Conservation (phyloP, 2,888 invertebrate genomes). For the Cacoxenus indagator region DNA sequence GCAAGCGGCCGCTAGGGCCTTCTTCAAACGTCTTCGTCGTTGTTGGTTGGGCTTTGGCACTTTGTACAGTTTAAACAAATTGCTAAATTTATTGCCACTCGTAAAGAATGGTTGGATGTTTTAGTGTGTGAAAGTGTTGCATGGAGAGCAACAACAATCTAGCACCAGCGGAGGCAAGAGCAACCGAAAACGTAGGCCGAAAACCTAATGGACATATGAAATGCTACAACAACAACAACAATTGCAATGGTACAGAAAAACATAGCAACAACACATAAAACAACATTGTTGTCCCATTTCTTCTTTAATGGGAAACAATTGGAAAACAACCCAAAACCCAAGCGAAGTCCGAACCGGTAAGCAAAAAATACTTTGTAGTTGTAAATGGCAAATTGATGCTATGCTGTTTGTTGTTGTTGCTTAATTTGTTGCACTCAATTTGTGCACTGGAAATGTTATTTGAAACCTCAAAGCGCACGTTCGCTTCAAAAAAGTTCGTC, state of each 20-base stretch:
- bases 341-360: slow-evolving; percentile 34
- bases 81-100: slow-evolving; percentile 66
- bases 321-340: slow-evolving; percentile 3
- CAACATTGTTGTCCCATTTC: slow-evolving; percentile 3
- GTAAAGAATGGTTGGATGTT: slow-evolving; percentile 59
- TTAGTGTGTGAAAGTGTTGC: slow-evolving; percentile 42
- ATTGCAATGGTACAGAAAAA: neutral
- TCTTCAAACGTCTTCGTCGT: neutral
- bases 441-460: neutral
- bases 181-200: neutral
- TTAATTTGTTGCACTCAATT: slow-evolving; percentile 7
- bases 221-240: neutral
- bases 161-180: slow-evolving; percentile 16
- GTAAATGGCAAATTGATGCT: neutral
- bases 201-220: slow-evolving; percentile 1
- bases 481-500: too few relatives aligned
- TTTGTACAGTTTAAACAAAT: slow-evolving; percentile 61
- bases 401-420: neutral
- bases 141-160: slow-evolving; percentile 31
- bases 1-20: neutral
- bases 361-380: slow-evolving; percentile 29
- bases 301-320: neutral
- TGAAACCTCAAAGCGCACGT: too few relatives aligned
- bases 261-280: neutral
- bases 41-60: neutral